Conservation (phyloP, 2,113 vertebrate species). For the Vulpes vulpes region DNA sequence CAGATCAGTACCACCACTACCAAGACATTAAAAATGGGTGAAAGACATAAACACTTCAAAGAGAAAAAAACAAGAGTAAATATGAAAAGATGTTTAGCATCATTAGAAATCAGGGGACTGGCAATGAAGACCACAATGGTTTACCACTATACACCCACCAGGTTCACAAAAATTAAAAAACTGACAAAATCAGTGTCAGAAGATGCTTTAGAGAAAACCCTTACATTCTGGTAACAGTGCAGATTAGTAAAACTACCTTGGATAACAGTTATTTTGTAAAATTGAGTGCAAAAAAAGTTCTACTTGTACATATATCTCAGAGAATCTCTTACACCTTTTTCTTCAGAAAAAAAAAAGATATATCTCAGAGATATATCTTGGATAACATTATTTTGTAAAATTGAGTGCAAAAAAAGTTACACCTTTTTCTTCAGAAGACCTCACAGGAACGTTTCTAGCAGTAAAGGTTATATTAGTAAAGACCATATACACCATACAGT, state of each 20-base stretch:
- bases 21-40: background rate
- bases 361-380: background rate
- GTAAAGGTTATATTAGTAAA: background rate
- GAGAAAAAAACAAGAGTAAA: constrained; percentile 1
- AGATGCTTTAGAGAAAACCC: background rate
- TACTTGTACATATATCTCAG: background rate
- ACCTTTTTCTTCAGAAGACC: background rate
- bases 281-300: background rate
- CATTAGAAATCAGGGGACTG: background rate
- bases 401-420: background rate
- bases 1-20: background rate
- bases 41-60: background rate
- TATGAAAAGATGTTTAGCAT: background rate
- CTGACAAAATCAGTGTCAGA: constrained; percentile 3
- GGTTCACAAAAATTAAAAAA: constrained; percentile 34
- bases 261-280: constrained; percentile 37
- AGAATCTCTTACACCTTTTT: background rate
- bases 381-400: constrained; percentile 44
- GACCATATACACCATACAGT: background rate
- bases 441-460: background rate
- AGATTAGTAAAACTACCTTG: background rate
- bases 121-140: background rate
- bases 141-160: constrained; percentile 20
- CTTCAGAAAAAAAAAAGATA: background rate
- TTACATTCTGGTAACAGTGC: background rate